Conservation (phyloP, 2,888 invertebrate species). For the Boloria selene region DNA sequence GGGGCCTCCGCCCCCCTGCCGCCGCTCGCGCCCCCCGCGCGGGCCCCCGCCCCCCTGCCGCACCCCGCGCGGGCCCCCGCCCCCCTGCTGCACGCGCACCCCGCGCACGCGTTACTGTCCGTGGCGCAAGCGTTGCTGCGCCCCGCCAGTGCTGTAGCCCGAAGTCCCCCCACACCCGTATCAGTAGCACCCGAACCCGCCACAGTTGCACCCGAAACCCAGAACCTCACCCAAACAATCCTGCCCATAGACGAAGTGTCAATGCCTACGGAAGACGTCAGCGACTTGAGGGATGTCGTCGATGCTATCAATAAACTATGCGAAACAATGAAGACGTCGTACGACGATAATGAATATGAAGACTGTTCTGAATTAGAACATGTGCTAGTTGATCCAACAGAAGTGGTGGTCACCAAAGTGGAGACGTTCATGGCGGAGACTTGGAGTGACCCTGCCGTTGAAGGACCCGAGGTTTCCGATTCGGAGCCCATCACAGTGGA, state of each 20-base stretch:
- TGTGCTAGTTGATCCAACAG: slow-evolving; percentile 52
- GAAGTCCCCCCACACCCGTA: slow-evolving; percentile 29
- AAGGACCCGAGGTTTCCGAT: slow-evolving; percentile 32
- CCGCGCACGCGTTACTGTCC: slow-evolving; percentile 63
- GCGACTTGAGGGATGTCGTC: slow-evolving; percentile 73
- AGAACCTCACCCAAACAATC: slow-evolving; percentile 21
- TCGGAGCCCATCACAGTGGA: slow-evolving; percentile 31
- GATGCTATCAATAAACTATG: slow-evolving; percentile 77
- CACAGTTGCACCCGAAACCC: slow-evolving; percentile 25
- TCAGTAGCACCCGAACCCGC: slow-evolving; percentile 2
- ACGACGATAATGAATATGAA: slow-evolving; percentile 48
- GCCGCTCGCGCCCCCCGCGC: slow-evolving; percentile 83
- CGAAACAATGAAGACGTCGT: slow-evolving; percentile 74
- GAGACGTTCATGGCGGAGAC: slow-evolving; percentile 50
- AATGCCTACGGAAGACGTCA: slow-evolving; percentile 64
- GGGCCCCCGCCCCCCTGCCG: slow-evolving; percentile 65
- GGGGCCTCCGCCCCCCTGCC: slow-evolving; percentile 71
- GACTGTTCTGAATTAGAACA: slow-evolving; percentile 25
- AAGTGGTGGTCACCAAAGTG: slow-evolving; percentile 50
- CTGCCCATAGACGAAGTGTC: slow-evolving; percentile 60
- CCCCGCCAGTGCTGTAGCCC: slow-evolving; percentile 35
- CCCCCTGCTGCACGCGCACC: slow-evolving; percentile 56
- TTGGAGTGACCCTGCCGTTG: slow-evolving; percentile 52
- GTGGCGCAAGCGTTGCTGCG: slow-evolving; percentile 66
- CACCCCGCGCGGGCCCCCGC: slow-evolving; percentile 41